Conservation (phyloP, 2,888 invertebrate genomes). For the Pollenia labialis region DNA sequence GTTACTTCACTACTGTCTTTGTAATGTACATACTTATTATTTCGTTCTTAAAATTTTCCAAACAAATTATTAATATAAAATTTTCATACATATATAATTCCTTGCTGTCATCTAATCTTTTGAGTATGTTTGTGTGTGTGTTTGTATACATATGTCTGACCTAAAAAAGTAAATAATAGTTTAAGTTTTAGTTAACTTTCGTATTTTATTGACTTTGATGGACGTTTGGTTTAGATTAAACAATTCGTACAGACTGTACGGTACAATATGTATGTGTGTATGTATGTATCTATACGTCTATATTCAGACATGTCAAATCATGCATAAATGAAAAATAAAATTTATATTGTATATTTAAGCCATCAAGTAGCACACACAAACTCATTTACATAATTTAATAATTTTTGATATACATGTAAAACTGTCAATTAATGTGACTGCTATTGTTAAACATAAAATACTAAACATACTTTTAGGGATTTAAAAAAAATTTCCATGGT, state of each 20-base stretch:
- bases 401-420: neutral
- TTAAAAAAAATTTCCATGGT: neutral
- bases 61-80: too few relatives aligned
- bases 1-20: too few relatives aligned
- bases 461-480: slow-evolving; percentile 2
- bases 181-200: slow-evolving; percentile 6
- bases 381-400: neutral
- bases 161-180: slow-evolving; percentile 11
- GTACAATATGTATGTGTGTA: neutral
- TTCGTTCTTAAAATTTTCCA: too few relatives aligned
- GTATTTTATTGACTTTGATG: slow-evolving; percentile 63
- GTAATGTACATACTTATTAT: too few relatives aligned
- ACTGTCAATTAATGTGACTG: slow-evolving; percentile 6
- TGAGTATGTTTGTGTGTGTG: too few relatives aligned
- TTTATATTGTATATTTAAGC: slow-evolving; percentile 11
- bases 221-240: slow-evolving; percentile 42
- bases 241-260: too few relatives aligned
- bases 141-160: neutral
- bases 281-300: neutral
- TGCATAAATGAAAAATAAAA: slow-evolving; percentile 54
- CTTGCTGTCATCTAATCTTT: too few relatives aligned
- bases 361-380: neutral
- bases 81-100: too few relatives aligned
- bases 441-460: neutral
- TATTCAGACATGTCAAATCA: slow-evolving; percentile 49